Evolutionary conservation across 1,140 invertebrate species (phyloP).

Genomic region (Drosophila aff.): DNA sequence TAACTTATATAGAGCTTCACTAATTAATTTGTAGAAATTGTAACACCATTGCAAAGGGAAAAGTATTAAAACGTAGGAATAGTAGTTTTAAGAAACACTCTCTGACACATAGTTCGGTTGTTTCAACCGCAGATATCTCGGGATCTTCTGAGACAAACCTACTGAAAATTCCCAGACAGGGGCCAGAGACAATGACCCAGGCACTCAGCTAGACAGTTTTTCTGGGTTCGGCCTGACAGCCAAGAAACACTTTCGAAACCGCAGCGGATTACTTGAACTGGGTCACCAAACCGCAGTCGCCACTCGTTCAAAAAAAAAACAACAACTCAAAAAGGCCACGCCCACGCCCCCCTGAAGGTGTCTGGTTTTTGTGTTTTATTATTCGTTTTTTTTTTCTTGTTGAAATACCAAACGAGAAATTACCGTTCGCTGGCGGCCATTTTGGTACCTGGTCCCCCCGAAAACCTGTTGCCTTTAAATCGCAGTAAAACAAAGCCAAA

Average conservation of each 20-base stretch:
- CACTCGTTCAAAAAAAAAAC: constrained; percentile 13
- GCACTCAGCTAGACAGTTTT: not conserved
- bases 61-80: not conserved
- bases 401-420: constrained; percentile 26
- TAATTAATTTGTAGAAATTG: no score
- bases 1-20: not conserved
- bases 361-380: constrained; percentile 23
- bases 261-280: constrained; percentile 32
- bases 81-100: not conserved
- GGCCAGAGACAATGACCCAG: constrained; percentile 14
- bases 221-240: constrained; percentile 19
- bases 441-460: constrained; percentile 7
- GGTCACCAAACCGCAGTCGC: constrained; percentile 49
- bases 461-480: constrained; percentile 43
- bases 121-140: constrained; percentile 1
- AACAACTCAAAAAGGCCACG: constrained; percentile 31
- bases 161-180: constrained; percentile 7
- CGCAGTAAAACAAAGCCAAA: constrained; percentile 15
- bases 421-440: constrained; percentile 28
- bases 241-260: constrained; percentile 45
- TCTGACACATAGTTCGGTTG: not conserved
- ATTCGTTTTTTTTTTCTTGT: not conserved
- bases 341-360: constrained; percentile 31
- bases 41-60: no score
- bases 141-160: constrained; percentile 3